Conservation (phyloP, 2,797 vertebrate genomes). For the Chiropotes sagulatus region DNA sequence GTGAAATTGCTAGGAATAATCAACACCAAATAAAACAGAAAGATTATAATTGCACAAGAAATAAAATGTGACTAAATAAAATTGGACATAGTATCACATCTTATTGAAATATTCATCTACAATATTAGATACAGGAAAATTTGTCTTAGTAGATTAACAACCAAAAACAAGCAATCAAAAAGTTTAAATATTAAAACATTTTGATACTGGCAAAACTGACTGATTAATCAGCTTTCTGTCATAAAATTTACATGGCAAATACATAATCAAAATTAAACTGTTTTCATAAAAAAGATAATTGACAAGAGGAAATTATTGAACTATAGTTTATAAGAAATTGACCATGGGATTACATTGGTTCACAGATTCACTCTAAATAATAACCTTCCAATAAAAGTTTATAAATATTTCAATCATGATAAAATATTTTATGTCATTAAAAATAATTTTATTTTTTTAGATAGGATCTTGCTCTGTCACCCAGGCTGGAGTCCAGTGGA, state of each 20-base stretch:
- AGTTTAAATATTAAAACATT: neutral
- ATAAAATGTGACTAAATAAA: neutral
- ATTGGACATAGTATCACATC: neutral
- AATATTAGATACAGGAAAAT: neutral
- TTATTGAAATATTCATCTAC: neutral
- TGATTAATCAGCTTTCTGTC: neutral
- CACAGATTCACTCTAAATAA: neutral
- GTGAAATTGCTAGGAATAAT: conserved; percentile 12
- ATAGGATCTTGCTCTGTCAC: neutral
- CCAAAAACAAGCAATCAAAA: neutral
- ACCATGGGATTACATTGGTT: neutral
- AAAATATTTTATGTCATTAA: neutral
- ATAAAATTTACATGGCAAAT: neutral
- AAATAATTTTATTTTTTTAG: neutral
- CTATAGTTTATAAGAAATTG: neutral
- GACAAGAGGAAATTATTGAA: neutral
- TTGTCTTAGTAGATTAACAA: neutral
- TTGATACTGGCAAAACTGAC: neutral
- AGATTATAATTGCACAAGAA: neutral
- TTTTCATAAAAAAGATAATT: neutral
- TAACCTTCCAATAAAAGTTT: neutral
- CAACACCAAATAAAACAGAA: conserved; percentile 2
- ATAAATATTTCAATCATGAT: neutral
- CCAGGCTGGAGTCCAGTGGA: neutral
- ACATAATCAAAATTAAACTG: neutral